Conservation (phyloP, 2,113 vertebrate species). For the Hydrolagus affinis region DNA sequence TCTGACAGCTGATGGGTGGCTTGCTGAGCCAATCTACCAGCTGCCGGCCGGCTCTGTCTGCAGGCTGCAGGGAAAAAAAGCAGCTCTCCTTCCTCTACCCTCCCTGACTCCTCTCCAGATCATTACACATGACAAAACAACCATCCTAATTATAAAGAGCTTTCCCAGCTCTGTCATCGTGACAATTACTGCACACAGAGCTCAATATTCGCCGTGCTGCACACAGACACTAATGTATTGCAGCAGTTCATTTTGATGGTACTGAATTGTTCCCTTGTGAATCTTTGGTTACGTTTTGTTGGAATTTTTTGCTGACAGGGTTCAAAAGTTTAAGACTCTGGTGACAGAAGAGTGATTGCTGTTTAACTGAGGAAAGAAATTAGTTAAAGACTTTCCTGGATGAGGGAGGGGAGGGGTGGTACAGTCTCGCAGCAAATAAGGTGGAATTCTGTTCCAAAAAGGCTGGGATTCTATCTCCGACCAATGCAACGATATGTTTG, state of each 20-base stretch:
- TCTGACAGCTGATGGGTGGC: slow-evolving; percentile 31
- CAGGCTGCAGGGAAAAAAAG: slow-evolving; percentile 40
- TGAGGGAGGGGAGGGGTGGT: background rate
- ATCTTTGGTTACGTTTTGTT: slow-evolving; percentile 34
- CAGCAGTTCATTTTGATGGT: slow-evolving; percentile 49
- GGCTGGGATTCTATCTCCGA: background rate
- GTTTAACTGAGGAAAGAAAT: slow-evolving; percentile 27
- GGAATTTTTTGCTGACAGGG: slow-evolving; percentile 33
- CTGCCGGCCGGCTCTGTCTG: slow-evolving; percentile 37
- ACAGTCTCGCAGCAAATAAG: slow-evolving; percentile 22
- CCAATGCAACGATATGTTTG: background rate
- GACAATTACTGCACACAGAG: slow-evolving; percentile 52
- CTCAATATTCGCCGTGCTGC: slow-evolving; percentile 46
- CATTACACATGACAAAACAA: slow-evolving; percentile 58
- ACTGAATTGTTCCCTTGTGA: slow-evolving; percentile 49
- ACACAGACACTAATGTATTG: slow-evolving; percentile 47
- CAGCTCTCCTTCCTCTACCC: slow-evolving; percentile 47
- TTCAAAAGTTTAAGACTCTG: slow-evolving; percentile 39
- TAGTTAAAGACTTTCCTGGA: slow-evolving; percentile 29
- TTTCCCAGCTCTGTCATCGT: slow-evolving; percentile 50
- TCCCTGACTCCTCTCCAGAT: slow-evolving; percentile 52
- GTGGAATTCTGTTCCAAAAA: slow-evolving; percentile 14
- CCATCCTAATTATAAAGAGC: slow-evolving; percentile 55
- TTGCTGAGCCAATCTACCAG: slow-evolving; percentile 32
- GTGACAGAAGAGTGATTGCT: slow-evolving; percentile 1